A percentile compares a stretch with the other conserved stretches of the same genome.
Conservation (phyloP, 2,797 vertebrate genomes). For the Kryptopterus vitreolus region DNA sequence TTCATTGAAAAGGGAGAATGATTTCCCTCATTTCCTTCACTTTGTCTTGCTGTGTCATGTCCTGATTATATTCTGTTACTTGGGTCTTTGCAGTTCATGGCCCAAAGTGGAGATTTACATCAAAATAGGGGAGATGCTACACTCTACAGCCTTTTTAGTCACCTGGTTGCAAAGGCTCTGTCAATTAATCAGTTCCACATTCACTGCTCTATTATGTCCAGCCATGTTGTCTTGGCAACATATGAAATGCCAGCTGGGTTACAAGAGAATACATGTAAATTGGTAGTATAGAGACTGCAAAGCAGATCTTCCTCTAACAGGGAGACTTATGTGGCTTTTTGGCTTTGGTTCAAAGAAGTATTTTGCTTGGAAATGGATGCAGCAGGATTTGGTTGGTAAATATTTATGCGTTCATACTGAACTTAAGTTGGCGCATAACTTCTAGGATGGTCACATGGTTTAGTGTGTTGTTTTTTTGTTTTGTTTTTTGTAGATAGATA, state of each 20-base stretch:
- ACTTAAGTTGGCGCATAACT: neutral
- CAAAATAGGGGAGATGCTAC: slow-evolving; percentile 33
- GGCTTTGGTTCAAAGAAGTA: neutral
- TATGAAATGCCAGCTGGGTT: slow-evolving; percentile 29
- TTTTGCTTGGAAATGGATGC: neutral
- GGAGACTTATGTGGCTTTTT: neutral
- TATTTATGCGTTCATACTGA: neutral
- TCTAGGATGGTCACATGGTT: neutral
- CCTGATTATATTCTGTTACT: slow-evolving; percentile 42
- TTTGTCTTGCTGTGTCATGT: slow-evolving; percentile 43
- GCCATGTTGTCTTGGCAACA: slow-evolving; percentile 50
- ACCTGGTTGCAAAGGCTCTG: slow-evolving; percentile 31
- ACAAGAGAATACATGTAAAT: slow-evolving; percentile 29
- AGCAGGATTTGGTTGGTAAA: neutral
- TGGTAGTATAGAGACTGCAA: slow-evolving; percentile 11
- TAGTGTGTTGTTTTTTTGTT: neutral
- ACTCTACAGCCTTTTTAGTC: slow-evolving; percentile 33
- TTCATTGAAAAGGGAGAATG: slow-evolving; percentile 39
- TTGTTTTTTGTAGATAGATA: neutral
- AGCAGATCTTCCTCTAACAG: neutral
- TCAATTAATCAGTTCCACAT: slow-evolving; percentile 43
- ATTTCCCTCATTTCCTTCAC: slow-evolving; percentile 48
- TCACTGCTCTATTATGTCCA: slow-evolving; percentile 33
- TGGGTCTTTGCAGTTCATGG: slow-evolving; percentile 26
- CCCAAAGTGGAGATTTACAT: slow-evolving; percentile 37